Conservation (phyloP, 2,888 invertebrate genomes). For the Lepas anatifera region DNA sequence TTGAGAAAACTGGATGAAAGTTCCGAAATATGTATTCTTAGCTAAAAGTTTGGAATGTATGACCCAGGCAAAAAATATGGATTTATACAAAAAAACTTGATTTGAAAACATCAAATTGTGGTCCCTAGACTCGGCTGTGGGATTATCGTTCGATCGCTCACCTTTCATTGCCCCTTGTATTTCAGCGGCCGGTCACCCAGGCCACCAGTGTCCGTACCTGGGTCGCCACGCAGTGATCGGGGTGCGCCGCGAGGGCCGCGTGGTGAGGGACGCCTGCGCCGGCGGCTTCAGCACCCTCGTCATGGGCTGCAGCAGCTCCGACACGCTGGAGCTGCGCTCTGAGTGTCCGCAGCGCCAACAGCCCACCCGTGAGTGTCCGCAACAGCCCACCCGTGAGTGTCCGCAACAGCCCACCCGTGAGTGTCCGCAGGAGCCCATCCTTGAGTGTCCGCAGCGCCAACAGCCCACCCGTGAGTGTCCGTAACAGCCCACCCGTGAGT, state of each 20-base stretch:
- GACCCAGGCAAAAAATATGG: too few relatives aligned
- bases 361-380: neutral
- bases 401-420: neutral
- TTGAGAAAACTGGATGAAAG: too few relatives aligned
- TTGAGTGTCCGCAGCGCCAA: neutral
- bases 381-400: neutral
- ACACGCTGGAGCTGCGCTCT: slow-evolving; percentile 51
- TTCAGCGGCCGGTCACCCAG: slow-evolving; percentile 73
- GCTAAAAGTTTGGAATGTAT: too few relatives aligned
- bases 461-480: neutral
- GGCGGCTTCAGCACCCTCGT: slow-evolving; percentile 52
- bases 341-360: slow-evolving; percentile 11
- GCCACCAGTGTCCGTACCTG: slow-evolving; percentile 68
- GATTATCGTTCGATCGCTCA: too few relatives aligned
- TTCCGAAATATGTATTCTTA: too few relatives aligned
- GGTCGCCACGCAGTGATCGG: slow-evolving; percentile 61
- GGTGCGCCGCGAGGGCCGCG: slow-evolving; percentile 45
- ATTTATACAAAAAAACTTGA: too few relatives aligned
- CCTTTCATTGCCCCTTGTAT: too few relatives aligned
- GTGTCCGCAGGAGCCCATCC: neutral
- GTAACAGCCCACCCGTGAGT: too few relatives aligned
- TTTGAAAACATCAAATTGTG: too few relatives aligned
- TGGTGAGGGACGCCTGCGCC: slow-evolving; percentile 31
- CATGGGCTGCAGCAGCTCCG: slow-evolving; percentile 60
- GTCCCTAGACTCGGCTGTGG: too few relatives aligned